phyloP scores from a whole-genome alignment of 2,113 vertebrate species.

The Athene cunicularia region DNA sequence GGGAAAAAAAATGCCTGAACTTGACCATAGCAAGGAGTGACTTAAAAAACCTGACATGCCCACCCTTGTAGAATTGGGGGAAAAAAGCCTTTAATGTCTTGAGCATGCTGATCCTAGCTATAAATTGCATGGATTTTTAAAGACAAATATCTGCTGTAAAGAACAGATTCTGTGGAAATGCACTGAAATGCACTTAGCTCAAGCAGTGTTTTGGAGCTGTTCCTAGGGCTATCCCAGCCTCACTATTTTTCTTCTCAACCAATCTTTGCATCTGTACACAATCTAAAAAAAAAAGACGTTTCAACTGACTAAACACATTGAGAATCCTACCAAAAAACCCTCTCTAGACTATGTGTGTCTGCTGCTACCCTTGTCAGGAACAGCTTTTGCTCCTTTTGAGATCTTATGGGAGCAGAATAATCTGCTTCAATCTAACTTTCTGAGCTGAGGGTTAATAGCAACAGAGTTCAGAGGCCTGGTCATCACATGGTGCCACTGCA shows the following conservation, averaged over 20 bases:
- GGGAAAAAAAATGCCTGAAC: neutral
- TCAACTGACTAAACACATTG: neutral
- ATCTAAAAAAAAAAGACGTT: neutral
- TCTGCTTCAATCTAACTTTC: neutral
- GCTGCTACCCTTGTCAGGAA: neutral
- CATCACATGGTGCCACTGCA: fast-evolving
- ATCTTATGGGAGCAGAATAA: neutral
- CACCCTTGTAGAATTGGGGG: neutral
- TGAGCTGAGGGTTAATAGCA: neutral
- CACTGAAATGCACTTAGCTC: neutral
- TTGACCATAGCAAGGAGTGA: neutral
- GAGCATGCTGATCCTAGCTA: neutral
- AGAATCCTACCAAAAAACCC: neutral
- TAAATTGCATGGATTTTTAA: neutral
- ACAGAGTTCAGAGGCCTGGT: neutral
- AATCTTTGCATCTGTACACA: neutral
- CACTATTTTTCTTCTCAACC: neutral
- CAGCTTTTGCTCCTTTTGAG: neutral
- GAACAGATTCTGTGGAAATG: neutral
- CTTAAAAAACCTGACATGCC: neutral
- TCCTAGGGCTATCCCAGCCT: neutral
- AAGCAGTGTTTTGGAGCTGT: neutral
- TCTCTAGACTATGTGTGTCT: neutral
- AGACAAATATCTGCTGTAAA: neutral
- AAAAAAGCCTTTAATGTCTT: neutral